Percentiles rank a stretch among this genome's conserved stretches.
Conservation (phyloP, 2,797 vertebrate species). For the Acanthis flammea region DNA sequence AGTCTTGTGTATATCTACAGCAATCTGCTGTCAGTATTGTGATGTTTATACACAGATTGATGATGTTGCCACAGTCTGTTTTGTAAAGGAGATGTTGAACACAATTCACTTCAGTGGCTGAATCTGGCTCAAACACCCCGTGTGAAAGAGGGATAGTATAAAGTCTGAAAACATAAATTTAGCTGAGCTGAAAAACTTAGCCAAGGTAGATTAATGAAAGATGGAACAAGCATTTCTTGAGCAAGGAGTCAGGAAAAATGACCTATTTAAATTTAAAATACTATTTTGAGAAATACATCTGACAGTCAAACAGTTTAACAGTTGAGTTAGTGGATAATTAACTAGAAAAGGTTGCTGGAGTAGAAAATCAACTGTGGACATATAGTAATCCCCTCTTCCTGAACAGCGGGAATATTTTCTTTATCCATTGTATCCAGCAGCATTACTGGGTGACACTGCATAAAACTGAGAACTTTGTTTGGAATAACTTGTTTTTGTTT, state of each 20-base stretch:
- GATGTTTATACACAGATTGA: background rate
- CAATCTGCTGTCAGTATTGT: background rate
- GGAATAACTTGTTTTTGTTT: background rate
- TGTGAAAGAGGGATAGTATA: background rate
- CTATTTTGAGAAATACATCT: background rate
- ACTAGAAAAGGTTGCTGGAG: background rate
- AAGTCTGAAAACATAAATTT: background rate
- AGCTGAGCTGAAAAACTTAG: background rate
- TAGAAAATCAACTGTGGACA: background rate
- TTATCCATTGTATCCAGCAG: background rate
- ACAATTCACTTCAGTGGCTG: background rate
- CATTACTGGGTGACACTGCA: background rate
- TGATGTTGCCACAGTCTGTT: background rate
- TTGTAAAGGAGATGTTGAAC: background rate
- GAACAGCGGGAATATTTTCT: background rate
- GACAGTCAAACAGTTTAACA: background rate
- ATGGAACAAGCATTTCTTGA: background rate
- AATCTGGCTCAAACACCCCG: background rate
- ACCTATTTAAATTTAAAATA: background rate
- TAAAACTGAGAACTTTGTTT: background rate
- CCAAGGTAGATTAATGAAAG: background rate
- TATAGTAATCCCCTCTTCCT: background rate
- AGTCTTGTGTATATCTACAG: background rate
- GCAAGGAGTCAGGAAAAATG: background rate
- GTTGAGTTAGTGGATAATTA: slow-evolving; percentile 9